Base-by-base conservation (phyloP, 2,888 invertebrate genomes). In the Lasioglossum villosulum region DNA sequence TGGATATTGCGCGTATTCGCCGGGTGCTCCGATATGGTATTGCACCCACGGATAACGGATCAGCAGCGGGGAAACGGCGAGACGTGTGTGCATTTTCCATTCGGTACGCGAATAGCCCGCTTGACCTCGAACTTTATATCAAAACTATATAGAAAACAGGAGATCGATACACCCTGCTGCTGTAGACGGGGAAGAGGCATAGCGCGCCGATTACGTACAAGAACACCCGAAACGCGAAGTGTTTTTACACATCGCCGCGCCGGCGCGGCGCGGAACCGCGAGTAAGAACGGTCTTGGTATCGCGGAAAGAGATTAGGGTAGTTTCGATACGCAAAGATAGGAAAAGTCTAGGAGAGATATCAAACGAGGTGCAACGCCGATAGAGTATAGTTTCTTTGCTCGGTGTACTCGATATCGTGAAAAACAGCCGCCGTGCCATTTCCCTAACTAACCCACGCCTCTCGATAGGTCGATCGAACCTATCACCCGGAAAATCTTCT, bases 51-150 rank as follows among this genome's bases (percentile, higher is more conserved):
- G 77, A 82, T 82, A 77, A 83, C 48, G 56, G 77, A 82, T 77
- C 59, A 76, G 59, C 59, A 76, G 37, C 66, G 66, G 27, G 42
- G 48, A 34, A 77, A 56, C 74, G 66, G 27, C 27, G 75, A 10
- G 79, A 71, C 48, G 42, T 30, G 75, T 23, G 63, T 19, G 68
- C 76, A 56, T 56, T 78, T 72, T 72, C 59, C 59, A 79, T 87
- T 84, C 76, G 70, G 27, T 63, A 52, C 68, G 27, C 70, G 74
- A 59, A 68, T 63, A 63, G 39, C 42, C 16, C 84, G 75, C 45
- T 73, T 73, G 86, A 86, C 80, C 83, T 78, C 80, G 83, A 81
- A 87, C 66, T 79, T 79, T 56, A 34, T 45, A 72, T 79, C 77
- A 66, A 77, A 75, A 37, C 19, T 30, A 30, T n/a, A 27, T 16